Percentiles rank a stretch among this genome's conserved stretches.
Conservation (phyloP, 2,113 vertebrate genomes). For the Bombycilla garrulus region DNA sequence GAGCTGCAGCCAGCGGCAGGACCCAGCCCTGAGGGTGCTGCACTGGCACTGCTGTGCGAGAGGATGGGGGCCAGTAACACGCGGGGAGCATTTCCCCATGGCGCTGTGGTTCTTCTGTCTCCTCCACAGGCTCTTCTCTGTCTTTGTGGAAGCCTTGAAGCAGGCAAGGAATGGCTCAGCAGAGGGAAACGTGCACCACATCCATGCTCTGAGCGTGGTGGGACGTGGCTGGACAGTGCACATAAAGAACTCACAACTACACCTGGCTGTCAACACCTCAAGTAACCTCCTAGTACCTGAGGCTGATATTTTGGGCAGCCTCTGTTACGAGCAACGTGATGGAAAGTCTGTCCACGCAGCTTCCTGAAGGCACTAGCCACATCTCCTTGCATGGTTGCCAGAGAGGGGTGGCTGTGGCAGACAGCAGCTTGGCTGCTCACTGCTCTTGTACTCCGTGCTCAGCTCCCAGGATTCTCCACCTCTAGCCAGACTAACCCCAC, state of each 20-base stretch:
- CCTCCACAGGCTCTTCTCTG: not conserved
- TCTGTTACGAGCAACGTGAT: not conserved
- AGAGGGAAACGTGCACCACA: rapidly evolving
- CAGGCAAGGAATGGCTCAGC: rapidly evolving
- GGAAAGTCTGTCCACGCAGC: not conserved
- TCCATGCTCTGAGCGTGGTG: not conserved
- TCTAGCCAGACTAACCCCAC: not conserved
- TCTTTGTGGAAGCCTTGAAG: not conserved
- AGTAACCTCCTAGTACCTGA: not conserved
- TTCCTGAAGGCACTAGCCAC: not conserved
- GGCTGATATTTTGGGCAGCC: not conserved
- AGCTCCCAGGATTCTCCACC: not conserved
- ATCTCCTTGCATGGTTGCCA: not conserved
- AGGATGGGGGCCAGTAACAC: not conserved
- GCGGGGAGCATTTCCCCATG: rapidly evolving
- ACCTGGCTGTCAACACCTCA: not conserved
- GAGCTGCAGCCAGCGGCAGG: not conserved
- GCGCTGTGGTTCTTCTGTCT: not conserved
- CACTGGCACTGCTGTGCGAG: not conserved
- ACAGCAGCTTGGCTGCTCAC: not conserved
- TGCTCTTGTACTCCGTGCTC: not conserved
- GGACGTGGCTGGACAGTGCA: not conserved
- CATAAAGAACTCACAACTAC: not conserved
- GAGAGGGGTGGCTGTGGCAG: rapidly evolving
- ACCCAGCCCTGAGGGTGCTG: not conserved